Conservation (phyloP, 1,140 invertebrate genomes). For the Aradophagus sp. region DNA sequence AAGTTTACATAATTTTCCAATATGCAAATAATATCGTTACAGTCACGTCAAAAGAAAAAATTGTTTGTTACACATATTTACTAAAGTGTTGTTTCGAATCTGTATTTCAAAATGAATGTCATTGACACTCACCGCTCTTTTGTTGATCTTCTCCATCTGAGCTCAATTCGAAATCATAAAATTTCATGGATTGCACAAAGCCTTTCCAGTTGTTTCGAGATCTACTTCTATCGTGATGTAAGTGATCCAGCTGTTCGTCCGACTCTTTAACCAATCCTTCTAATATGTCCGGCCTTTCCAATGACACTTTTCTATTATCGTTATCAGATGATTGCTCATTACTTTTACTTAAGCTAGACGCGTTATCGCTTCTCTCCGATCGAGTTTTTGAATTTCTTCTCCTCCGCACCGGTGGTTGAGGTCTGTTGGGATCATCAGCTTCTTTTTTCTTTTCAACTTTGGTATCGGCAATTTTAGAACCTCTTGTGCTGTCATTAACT, state of each 20-base stretch:
- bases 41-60: no score
- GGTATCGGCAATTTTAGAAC: not conserved
- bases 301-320: constrained; percentile 2
- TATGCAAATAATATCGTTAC: no score
- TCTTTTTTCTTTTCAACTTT: constrained; percentile 15
- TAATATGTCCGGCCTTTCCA: constrained; percentile 65
- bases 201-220: constrained; percentile 62
- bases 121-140: constrained; percentile 62
- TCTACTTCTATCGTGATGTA: constrained; percentile 60
- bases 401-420: constrained; percentile 28
- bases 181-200: constrained; percentile 48
- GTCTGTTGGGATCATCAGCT: constrained; percentile 14
- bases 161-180: constrained; percentile 64
- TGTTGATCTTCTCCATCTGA: constrained; percentile 68
- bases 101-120: no score
- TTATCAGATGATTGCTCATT: not conserved
- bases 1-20: no score
- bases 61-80: no score
- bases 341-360: not conserved
- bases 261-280: constrained; percentile 66
- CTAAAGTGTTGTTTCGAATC: no score
- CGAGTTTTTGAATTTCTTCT: constrained; percentile 25
- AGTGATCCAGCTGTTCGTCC: constrained; percentile 62
- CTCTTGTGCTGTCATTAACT: not conserved
- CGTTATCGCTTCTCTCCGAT: constrained; percentile 10